phyloP scores from a whole-genome alignment of 2,888 invertebrate species.

The Chrysotoxum bicinctum region DNA sequence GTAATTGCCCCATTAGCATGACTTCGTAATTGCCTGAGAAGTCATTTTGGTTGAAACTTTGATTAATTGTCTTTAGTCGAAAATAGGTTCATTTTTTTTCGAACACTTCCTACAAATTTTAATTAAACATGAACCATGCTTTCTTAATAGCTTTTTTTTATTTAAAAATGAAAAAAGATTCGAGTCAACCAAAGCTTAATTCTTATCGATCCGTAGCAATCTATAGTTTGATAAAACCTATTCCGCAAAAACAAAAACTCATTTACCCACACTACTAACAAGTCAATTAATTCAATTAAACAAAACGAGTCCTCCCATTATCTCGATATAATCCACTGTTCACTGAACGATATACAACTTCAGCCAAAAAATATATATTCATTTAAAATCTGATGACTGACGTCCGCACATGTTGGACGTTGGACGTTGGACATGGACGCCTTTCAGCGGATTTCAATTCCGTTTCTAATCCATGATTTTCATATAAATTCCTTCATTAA shows the following conservation, averaged over 20 bases:
- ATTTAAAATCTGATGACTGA: slow-evolving; percentile 66
- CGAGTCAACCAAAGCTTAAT: background rate
- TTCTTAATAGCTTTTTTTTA: too few relatives aligned
- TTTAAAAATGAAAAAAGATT: too few relatives aligned
- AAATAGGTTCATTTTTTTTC: too few relatives aligned
- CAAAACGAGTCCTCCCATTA: slow-evolving; percentile 51
- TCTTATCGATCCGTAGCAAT: background rate
- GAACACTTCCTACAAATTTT: too few relatives aligned
- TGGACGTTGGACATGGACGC: slow-evolving; percentile 4
- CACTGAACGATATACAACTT: slow-evolving; percentile 32
- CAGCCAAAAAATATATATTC: slow-evolving; percentile 29
- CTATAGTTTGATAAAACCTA: background rate
- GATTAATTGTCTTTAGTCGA: too few relatives aligned
- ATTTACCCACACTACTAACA: slow-evolving; percentile 10
- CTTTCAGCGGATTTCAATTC: slow-evolving; percentile 73
- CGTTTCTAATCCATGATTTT: slow-evolving; percentile 75
- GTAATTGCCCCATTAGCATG: too few relatives aligned
- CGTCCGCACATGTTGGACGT: slow-evolving; percentile 54
- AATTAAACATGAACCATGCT: too few relatives aligned
- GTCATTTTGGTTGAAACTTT: too few relatives aligned
- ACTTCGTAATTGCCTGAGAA: too few relatives aligned
- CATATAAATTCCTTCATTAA: slow-evolving; percentile 76
- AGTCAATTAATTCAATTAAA: slow-evolving; percentile 69
- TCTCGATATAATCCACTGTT: slow-evolving; percentile 58
- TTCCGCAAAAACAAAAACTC: background rate